phyloP scores from a whole-genome alignment of 2,113 vertebrate species.

The Megalops atlanticus region DNA sequence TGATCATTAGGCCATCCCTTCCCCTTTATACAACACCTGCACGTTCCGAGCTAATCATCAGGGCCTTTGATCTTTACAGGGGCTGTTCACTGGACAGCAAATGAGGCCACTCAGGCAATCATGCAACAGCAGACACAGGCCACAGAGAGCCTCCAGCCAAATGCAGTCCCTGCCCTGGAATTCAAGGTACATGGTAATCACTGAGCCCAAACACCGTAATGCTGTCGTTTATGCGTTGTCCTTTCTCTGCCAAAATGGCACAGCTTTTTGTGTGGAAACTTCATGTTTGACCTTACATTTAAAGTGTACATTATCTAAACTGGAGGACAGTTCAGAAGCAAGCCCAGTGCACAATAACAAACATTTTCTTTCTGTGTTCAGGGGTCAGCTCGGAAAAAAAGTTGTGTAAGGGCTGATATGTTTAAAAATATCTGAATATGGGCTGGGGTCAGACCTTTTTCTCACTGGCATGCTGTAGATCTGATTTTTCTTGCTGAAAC shows the following conservation, averaged over 20 bases:
- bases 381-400: background rate
- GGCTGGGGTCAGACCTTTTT: conserved; percentile 77
- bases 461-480: conserved; percentile 74
- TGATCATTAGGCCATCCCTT: conserved; percentile 22
- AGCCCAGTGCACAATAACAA: background rate
- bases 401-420: background rate
- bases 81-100: too few relatives aligned
- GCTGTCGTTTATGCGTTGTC: too few relatives aligned
- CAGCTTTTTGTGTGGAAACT: too few relatives aligned
- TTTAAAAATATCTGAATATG: background rate
- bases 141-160: too few relatives aligned
- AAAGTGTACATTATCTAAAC: background rate
- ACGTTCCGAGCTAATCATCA: background rate
- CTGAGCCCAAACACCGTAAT: too few relatives aligned
- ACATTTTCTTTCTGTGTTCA: background rate
- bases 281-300: too few relatives aligned
- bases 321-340: background rate
- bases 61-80: conserved; percentile 17
- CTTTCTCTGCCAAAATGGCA: too few relatives aligned
- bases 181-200: too few relatives aligned
- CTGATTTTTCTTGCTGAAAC: conserved; percentile 76
- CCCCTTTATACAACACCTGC: background rate
- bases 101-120: too few relatives aligned
- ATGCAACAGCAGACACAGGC: too few relatives aligned
- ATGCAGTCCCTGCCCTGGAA: too few relatives aligned